Percentiles rank a stretch among this genome's conserved stretches.
These are phyloP conservation scores for Dolichoris vasculosae DNA, from an alignment of 1,140 invertebrate genomes.

Conservation along the genomic window DNA sequence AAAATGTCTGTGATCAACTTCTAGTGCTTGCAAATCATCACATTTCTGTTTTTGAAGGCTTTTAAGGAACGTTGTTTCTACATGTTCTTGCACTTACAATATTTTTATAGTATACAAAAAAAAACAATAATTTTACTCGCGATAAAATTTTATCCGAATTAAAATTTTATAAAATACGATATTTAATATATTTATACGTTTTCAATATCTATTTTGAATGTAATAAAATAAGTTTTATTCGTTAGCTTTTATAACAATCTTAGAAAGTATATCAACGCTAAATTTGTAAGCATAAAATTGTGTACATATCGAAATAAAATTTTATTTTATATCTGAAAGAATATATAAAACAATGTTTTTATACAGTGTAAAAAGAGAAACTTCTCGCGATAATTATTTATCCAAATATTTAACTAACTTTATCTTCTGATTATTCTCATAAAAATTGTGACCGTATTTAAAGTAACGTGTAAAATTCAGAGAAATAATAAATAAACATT, in stretches of 20 bases:
- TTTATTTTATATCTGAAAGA: background rate
- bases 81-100: background rate
- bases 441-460: too few species aligned
- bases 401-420: too few species aligned
- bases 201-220: background rate
- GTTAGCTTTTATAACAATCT: background rate
- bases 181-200: background rate
- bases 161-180: background rate
- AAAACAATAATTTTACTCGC: background rate
- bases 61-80: background rate
- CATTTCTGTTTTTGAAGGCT: background rate
- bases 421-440: too few species aligned
- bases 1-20: background rate
- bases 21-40: slow-evolving; percentile 6
- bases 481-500: too few species aligned
- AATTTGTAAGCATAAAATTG: background rate
- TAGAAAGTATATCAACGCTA: too few species aligned
- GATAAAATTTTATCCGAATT: background rate
- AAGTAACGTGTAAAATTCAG: too few species aligned
- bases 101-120: background rate
- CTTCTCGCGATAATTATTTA: too few species aligned
- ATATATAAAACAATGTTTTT: background rate
- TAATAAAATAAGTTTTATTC: background rate
- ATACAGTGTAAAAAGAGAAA: too few species aligned
- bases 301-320: background rate